Percentiles rank a stretch among this genome's conserved stretches.
Conservation (phyloP, 2,113 vertebrate species). For the Burhinus oedicnemus region DNA sequence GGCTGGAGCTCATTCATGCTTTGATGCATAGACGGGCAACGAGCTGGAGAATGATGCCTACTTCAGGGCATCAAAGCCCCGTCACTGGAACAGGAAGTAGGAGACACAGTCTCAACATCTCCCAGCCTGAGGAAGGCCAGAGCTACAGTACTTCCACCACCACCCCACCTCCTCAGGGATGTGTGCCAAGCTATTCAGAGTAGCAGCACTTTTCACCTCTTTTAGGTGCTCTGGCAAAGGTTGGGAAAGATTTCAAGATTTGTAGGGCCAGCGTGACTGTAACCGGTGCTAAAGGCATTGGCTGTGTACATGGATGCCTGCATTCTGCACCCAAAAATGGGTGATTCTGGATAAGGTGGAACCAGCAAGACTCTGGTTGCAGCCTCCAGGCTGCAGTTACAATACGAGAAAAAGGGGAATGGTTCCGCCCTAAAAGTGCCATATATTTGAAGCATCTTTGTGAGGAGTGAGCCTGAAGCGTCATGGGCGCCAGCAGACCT, state of each 20-base stretch:
- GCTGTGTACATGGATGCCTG: neutral
- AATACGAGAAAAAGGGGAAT: neutral
- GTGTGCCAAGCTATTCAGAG: neutral
- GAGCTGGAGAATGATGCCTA: neutral
- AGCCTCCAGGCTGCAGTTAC: neutral
- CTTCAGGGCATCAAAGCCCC: neutral
- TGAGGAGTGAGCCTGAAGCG: neutral
- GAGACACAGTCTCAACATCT: neutral
- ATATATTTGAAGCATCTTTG: neutral
- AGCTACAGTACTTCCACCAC: neutral
- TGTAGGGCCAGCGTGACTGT: neutral
- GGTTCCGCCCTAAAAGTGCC: neutral
- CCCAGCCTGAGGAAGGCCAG: neutral
- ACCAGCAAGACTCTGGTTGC: neutral
- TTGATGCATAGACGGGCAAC: accelerated
- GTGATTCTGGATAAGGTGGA: neutral
- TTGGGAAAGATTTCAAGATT: neutral
- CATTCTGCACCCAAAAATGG: neutral
- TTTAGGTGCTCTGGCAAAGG: neutral
- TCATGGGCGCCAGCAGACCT: neutral
- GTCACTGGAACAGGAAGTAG: neutral
- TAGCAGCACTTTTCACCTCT: neutral
- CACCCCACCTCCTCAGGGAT: neutral
- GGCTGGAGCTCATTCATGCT: neutral
- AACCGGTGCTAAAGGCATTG: neutral